Conservation (phyloP, 2,797 vertebrate species). For the Phylloscopus collybita region DNA sequence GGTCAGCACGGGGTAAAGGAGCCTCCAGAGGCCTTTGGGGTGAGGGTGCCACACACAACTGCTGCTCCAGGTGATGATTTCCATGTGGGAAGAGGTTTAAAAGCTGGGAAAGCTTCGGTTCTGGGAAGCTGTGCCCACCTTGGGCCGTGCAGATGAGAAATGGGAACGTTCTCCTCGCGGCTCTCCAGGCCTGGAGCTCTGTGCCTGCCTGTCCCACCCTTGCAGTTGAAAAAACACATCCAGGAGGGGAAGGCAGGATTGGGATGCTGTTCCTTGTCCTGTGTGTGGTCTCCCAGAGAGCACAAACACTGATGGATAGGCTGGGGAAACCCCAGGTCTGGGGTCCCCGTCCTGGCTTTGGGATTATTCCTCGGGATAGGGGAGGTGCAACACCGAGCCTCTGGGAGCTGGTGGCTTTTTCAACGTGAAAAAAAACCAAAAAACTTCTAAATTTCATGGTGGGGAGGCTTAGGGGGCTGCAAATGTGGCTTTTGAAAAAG, state of each 20-base stretch:
- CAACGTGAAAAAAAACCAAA: background rate
- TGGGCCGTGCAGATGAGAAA: background rate
- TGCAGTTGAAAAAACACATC: background rate
- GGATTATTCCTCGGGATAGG: background rate
- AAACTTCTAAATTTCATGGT: rapidly evolving
- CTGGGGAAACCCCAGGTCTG: background rate
- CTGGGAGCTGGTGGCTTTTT: background rate
- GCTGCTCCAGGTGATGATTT: background rate
- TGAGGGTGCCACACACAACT: rapidly evolving
- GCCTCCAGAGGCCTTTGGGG: rapidly evolving
- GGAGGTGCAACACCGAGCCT: rapidly evolving
- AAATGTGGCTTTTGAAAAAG: background rate
- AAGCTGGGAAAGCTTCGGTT: background rate
- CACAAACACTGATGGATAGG: rapidly evolving
- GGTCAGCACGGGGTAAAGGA: rapidly evolving
- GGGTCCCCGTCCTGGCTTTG: background rate
- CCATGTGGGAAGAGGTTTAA: background rate
- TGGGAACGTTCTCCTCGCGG: background rate
- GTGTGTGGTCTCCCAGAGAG: background rate
- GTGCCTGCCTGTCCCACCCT: background rate
- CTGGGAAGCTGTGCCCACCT: background rate
- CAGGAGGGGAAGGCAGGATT: background rate
- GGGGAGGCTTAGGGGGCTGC: background rate
- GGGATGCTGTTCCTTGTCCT: background rate
- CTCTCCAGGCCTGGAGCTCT: background rate